Base-by-base conservation (phyloP, 37 sponge, comb jelly and placozoan genomes). In the Haliclona indistincta region DNA sequence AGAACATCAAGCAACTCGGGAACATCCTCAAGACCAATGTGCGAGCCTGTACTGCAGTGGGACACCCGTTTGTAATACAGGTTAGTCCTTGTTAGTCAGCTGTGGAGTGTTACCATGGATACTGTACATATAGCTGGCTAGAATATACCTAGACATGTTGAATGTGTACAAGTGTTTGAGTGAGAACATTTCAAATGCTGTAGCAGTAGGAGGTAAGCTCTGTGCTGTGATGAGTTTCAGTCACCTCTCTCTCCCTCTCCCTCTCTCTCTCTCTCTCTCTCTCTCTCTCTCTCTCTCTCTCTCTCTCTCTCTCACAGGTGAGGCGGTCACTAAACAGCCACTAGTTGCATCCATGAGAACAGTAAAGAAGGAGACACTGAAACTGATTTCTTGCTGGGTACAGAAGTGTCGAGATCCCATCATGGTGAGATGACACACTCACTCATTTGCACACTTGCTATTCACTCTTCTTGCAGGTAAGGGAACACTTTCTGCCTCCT, bases 1-100 rank as follows among this genome's bases (percentile, higher is more conserved):
- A 95, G 40, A 75, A 75, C 26, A 90, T 95, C 39, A 95, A 92
- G 56, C 93, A 95, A 54, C 76, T 98, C 70, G 91, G 94, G 0
- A 91, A 95, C 84, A 94, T 98, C 49, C 84, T 98, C 39, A 98
- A 95, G 79, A 98, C 93, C 25, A 98, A 98, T 54, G 96, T 95
- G 10, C 49, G 94, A 51, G 94, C 93, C 0, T 95, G 96, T 56
- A 81, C 83, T 26, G 88, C 99, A 6, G 95, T 93, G 23, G 99
- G 99, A 0, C 99, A 98, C 66, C 89, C 93, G 26, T 98, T 95
- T 89, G 94, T 98, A 34, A 86, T 76, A 30, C 96, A 95, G 87
- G 89, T 95, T 38, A 43, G 75, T 22, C 33, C 43, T n/a, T n/a
- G 38, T 19, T 29, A 19, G 20, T 33, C 22, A 66, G 51, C 54